Base-by-base conservation (phyloP, 2,888 invertebrate species). In the Sussaba pulchella region DNA sequence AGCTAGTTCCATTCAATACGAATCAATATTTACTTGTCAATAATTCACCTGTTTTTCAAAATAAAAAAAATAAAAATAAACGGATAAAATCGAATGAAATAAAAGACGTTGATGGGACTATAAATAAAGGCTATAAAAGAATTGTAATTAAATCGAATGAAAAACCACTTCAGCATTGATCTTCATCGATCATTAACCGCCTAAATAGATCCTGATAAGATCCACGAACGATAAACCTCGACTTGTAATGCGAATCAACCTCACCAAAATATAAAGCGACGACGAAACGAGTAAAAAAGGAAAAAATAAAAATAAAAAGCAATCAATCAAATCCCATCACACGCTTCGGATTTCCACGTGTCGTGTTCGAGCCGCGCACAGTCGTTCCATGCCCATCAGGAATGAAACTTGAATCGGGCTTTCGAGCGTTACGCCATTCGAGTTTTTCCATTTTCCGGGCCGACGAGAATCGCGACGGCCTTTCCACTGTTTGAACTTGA, bases 371-470 rank as follows among this genome's bases (percentile, higher is more conserved):
- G 24, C 26, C 17, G 14, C 52, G 26, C 12, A n/a, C 17, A 26
- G 17, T 8, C 8, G 26, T 26, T n/a, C 12, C 1, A 54, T 52
- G 6, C n/a, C 12, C n/a, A 43, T 24, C 14, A 24, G 24, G 24
- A 43, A 9, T 61, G 39, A 61, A 63, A 43, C 24, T 43, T 43
- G 14, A n/a, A 63, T 45, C 43, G 45, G 64, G 45, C 45, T 45
- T n/a, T n/a, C n/a, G n/a, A n/a, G n/a, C 31, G 26, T 64, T 26
- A 17, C 45, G 45, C 45, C 14, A 47, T 64, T 64, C 45, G 45
- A 45, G n/a, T n/a, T 64, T 45, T 64, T 67, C 36, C n/a, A 39
- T 50, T 67, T 67, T 67, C 39, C 66, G 21, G 19, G 14, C n/a
- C 50, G 50, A n/a, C 9, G 50, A 67, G n/a, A n/a, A 39, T 67